Evolutionary conservation across 2,797 vertebrate species (phyloP).

Genomic region (Crenichthys baileyi): DNA sequence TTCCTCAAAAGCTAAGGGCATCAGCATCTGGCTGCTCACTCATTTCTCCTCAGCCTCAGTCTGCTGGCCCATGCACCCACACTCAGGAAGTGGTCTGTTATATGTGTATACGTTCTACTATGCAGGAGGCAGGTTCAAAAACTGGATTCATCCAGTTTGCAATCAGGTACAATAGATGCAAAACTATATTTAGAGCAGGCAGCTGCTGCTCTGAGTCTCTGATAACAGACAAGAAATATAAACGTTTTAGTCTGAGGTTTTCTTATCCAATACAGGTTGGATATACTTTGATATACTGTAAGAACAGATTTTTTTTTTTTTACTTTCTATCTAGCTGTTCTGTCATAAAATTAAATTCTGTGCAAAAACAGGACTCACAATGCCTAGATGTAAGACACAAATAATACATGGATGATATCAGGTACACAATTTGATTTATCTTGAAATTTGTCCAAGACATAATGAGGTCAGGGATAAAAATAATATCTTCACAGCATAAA

Average conservation of each 20-base stretch:
- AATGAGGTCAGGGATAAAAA: background rate
- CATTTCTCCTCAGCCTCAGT: constrained; percentile 48
- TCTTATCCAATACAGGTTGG: background rate
- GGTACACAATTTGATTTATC: background rate
- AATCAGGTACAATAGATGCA: background rate
- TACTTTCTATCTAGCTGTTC: background rate
- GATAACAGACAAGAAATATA: background rate
- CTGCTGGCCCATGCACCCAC: constrained; percentile 7
- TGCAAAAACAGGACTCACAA: background rate
- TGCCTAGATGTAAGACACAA: background rate
- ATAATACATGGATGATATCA: background rate
- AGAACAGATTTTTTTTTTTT: background rate
- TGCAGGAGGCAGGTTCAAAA: background rate
- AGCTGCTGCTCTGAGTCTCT: constrained; percentile 6
- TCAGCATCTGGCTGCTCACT: constrained; percentile 15
- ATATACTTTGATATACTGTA: background rate
- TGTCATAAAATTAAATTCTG: background rate
- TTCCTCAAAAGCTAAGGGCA: constrained; percentile 13
- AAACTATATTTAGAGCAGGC: background rate
- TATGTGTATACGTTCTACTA: constrained; percentile 13
- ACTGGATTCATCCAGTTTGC: constrained; percentile 20
- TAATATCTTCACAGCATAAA: background rate
- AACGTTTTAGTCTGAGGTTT: background rate
- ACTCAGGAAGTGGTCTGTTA: constrained; percentile 37
- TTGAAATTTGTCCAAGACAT: background rate